phyloP scores from a whole-genome alignment of 2,113 vertebrate genomes.

The Gobio gobio region DNA sequence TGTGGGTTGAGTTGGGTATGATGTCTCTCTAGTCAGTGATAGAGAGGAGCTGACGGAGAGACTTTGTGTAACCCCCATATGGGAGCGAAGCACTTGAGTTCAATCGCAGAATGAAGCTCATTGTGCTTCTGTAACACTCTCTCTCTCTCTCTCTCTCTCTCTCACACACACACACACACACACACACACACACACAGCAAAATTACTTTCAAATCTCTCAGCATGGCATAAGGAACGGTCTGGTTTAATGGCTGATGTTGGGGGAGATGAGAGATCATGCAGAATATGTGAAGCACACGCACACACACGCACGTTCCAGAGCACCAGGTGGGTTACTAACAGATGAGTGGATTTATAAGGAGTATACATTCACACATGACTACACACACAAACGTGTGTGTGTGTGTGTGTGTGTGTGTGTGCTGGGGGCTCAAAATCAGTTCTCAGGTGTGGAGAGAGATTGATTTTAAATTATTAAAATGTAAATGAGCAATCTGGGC shows the following conservation, averaged over 20 bases:
- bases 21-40: conserved; percentile 1
- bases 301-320: neutral
- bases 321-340: conserved; percentile 26
- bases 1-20: neutral
- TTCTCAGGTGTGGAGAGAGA: conserved; percentile 58
- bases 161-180: too few relatives aligned
- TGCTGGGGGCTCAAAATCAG: conserved; percentile 46
- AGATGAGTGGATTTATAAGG: conserved; percentile 21
- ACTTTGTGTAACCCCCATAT: neutral
- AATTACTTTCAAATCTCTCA: neutral
- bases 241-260: neutral
- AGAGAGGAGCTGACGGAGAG: neutral
- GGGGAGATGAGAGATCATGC: conserved; percentile 4
- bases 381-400: neutral
- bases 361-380: conserved; percentile 24
- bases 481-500: conserved; percentile 69
- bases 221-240: neutral
- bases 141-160: neutral
- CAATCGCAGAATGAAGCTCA: neutral
- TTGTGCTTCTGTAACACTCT: neutral
- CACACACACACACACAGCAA: neutral
- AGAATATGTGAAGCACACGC: neutral
- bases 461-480: conserved; percentile 77
- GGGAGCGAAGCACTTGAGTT: conserved; percentile 23
- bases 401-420: neutral